Conservation (phyloP, 2,797 vertebrate species). For the Hydrophis major region DNA sequence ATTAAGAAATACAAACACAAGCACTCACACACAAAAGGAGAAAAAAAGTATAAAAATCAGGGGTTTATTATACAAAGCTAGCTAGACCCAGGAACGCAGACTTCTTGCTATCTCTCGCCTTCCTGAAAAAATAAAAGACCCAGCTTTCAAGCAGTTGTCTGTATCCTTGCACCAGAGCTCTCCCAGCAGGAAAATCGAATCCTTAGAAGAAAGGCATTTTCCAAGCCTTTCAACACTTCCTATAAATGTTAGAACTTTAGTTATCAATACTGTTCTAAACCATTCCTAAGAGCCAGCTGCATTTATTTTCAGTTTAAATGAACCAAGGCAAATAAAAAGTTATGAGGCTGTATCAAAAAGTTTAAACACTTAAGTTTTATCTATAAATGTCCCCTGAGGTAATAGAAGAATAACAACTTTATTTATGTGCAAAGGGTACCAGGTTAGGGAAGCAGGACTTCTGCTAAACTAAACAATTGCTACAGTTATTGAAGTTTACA, state of each 20-base stretch:
- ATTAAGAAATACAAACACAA: too few species aligned
- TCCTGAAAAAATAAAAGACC: too few species aligned
- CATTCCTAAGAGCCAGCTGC: not conserved
- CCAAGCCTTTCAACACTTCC: too few species aligned
- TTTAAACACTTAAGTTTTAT: not conserved
- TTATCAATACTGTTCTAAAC: not conserved
- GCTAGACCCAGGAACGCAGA: too few species aligned
- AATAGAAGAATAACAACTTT: not conserved
- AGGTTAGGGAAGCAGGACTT: not conserved
- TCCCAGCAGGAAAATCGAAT: too few species aligned
- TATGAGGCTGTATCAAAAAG: not conserved
- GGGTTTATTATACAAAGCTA: too few species aligned
- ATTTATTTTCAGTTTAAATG: not conserved
- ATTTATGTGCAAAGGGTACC: not conserved
- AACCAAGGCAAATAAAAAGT: conserved; percentile 5
- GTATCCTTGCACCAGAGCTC: too few species aligned
- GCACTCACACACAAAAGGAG: too few species aligned
- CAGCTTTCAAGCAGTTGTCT: too few species aligned
- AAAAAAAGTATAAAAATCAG: too few species aligned
- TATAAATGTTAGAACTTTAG: not conserved
- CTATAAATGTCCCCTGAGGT: not conserved
- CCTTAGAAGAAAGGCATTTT: too few species aligned
- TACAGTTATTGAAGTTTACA: not conserved
- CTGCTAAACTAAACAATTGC: not conserved
- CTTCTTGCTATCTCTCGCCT: too few species aligned